phyloP scores from a whole-genome alignment of 2,797 vertebrate genomes.

The Labroides dimidiatus region DNA sequence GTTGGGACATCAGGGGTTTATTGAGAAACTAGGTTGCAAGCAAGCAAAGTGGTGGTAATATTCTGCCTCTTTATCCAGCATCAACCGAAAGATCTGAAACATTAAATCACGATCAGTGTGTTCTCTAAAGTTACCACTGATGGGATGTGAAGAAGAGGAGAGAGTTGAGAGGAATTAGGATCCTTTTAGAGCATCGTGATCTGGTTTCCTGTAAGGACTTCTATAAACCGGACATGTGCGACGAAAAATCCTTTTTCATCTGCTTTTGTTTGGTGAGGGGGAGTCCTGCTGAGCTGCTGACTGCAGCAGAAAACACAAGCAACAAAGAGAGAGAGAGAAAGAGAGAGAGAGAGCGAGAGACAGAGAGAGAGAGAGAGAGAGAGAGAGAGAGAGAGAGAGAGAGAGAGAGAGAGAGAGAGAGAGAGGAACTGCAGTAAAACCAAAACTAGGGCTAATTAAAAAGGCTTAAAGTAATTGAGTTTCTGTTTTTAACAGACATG shows the following conservation, averaged over 20 bases:
- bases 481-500: conserved; percentile 53
- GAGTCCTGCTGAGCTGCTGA: conserved; percentile 42
- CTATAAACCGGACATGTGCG: neutral
- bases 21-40: conserved; percentile 14
- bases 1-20: conserved; percentile 22
- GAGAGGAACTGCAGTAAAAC: conserved; percentile 32
- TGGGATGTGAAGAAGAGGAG: too few species aligned
- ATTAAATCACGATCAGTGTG: too few species aligned
- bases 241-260: neutral
- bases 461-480: conserved; percentile 58
- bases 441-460: conserved; percentile 50
- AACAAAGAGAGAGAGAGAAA: conserved; percentile 16
- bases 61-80: too few species aligned
- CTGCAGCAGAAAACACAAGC: conserved; percentile 44
- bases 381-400: too few species aligned
- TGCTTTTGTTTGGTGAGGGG: conserved; percentile 8
- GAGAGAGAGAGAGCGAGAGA: too few species aligned
- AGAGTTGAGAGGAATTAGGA: too few species aligned
- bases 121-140: too few species aligned
- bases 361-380: too few species aligned
- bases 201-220: neutral
- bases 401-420: conserved; percentile 26
- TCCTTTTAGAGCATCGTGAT: too few species aligned
- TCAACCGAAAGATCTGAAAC: too few species aligned
- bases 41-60: neutral